Conservation (phyloP, 2,113 vertebrate genomes). For the Podilymbus podiceps region DNA sequence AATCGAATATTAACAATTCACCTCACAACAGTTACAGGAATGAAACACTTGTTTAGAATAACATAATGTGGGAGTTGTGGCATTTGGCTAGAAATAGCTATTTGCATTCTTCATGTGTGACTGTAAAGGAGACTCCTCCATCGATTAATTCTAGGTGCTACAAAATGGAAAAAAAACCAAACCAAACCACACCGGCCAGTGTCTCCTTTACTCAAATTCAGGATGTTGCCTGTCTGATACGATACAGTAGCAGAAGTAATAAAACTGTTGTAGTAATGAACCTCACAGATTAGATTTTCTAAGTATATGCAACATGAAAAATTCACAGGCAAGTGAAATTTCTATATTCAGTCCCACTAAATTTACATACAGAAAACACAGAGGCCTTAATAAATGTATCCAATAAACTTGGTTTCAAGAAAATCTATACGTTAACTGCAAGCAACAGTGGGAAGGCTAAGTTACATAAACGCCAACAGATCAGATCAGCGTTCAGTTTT, state of each 20-base stretch:
- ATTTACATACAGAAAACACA: neutral
- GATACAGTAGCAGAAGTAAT: neutral
- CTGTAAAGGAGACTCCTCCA: neutral
- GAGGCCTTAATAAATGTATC: neutral
- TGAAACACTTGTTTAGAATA: neutral
- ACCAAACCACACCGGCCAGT: neutral
- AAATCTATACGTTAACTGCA: neutral
- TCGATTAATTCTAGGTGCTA: neutral
- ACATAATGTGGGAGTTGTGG: neutral
- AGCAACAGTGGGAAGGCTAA: neutral
- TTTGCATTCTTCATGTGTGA: neutral
- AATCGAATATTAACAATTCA: neutral
- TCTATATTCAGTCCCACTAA: neutral
- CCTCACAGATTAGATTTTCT: neutral
- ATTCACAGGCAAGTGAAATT: neutral
- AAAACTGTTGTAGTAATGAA: neutral
- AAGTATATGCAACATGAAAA: neutral
- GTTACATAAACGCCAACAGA: neutral
- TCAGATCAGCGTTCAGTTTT: neutral
- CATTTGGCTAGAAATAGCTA: neutral
- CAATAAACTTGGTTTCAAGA: neutral
- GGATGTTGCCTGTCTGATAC: neutral
- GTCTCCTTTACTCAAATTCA: neutral
- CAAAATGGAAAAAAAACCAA: neutral
- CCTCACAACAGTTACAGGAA: neutral